Conservation (phyloP, 1,140 invertebrate genomes). For the Callitettix versicolor region DNA sequence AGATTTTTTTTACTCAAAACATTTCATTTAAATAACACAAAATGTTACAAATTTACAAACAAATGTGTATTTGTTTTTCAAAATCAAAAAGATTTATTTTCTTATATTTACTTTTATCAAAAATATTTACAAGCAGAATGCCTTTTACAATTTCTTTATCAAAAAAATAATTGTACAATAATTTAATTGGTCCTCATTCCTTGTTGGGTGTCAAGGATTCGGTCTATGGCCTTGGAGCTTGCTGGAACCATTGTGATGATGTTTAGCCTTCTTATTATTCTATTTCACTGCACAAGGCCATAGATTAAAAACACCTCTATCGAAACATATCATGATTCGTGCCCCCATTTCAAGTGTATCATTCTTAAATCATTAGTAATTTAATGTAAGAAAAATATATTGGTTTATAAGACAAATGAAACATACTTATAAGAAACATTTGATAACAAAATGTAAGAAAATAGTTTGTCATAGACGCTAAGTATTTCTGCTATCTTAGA, state of each 20-base stretch:
- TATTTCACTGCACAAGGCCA: conserved; percentile 12
- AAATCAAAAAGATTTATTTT: neutral
- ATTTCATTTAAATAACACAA: too few relatives aligned
- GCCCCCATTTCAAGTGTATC: conserved; percentile 25
- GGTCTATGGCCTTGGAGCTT: conserved; percentile 1
- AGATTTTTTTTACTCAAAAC: too few relatives aligned
- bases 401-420: too few relatives aligned
- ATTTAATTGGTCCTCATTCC: conserved; percentile 8
- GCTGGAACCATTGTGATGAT: neutral
- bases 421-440: conserved; percentile 16
- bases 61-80: too few relatives aligned
- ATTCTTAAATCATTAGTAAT: conserved; percentile 25
- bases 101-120: too few relatives aligned
- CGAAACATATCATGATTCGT: conserved; percentile 26
- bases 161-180: too few relatives aligned
- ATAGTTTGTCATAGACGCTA: neutral
- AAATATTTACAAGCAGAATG: too few relatives aligned
- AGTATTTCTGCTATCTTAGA: conserved; percentile 14
- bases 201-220: conserved; percentile 8
- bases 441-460: conserved; percentile 15
- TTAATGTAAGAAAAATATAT: conserved; percentile 10
- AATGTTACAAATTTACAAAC: too few relatives aligned
- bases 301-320: conserved; percentile 22
- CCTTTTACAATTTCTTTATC: too few relatives aligned
- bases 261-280: conserved; percentile 17